Conservation (phyloP, 2,797 vertebrate genomes). For the Poeciliopsis infans region DNA sequence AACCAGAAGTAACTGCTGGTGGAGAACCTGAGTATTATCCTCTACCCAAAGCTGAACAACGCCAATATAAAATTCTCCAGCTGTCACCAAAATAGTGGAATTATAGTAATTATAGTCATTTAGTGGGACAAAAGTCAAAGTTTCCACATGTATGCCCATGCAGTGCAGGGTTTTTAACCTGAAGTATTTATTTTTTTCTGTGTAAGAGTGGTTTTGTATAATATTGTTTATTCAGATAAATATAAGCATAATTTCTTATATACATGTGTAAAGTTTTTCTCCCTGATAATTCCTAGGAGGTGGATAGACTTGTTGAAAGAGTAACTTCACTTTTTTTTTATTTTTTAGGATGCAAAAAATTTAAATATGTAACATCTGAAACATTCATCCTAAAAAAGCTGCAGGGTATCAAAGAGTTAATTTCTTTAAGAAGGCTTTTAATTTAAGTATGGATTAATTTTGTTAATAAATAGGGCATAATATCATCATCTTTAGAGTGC, state of each 20-base stretch:
- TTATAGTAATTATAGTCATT: conserved; percentile 4
- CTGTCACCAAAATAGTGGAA: conserved; percentile 3
- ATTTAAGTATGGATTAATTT: not conserved
- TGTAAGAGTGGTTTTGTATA: not conserved
- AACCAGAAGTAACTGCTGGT: not conserved
- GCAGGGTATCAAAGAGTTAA: not conserved
- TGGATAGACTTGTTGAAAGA: not conserved
- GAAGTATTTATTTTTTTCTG: not conserved
- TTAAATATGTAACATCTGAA: no score
- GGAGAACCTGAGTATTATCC: conserved; percentile 10
- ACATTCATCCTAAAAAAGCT: not conserved
- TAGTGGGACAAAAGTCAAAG: conserved; percentile 1
- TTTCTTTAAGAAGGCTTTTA: not conserved
- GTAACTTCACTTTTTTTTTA: not conserved
- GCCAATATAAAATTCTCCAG: not conserved
- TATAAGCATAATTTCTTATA: not conserved
- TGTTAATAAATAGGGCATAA: not conserved
- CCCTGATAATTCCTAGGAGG: not conserved
- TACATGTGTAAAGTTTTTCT: not conserved
- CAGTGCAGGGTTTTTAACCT: not conserved
- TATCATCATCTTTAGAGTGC: not conserved
- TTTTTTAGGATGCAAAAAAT: not conserved
- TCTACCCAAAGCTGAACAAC: not conserved
- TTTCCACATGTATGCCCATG: not conserved
- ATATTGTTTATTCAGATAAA: not conserved